These are phyloP conservation scores for Ectemnius continuus DNA, from an alignment of 2,888 invertebrate genomes.

Conservation along the genomic window DNA sequence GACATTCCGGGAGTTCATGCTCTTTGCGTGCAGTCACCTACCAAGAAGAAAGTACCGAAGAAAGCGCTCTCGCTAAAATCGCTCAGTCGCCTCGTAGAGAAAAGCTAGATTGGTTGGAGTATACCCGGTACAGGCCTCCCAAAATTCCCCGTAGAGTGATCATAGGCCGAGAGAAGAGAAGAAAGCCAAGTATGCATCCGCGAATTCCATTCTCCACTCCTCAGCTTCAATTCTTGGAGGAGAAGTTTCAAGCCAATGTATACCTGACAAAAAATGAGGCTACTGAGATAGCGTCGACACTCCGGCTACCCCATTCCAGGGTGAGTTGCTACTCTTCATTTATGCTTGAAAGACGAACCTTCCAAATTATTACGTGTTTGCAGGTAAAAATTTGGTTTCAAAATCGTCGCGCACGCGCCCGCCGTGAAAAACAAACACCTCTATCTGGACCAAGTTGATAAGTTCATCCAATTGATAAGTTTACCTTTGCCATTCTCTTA, in stretches of 20 bases:
- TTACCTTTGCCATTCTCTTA: too few species aligned
- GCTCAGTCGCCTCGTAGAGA: constrained; percentile 10
- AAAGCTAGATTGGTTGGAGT: constrained; percentile 82
- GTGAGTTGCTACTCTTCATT: too few species aligned
- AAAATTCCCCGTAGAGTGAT: constrained; percentile 82
- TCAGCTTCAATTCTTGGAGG: constrained; percentile 84
- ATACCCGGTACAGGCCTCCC: constrained; percentile 86
- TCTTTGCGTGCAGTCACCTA: too few species aligned
- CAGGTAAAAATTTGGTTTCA: constrained; percentile 87
- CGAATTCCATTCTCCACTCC: constrained; percentile 86
- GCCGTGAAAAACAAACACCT: constrained; percentile 80
- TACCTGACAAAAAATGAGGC: constrained; percentile 78
- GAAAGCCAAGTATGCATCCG: constrained; percentile 70
- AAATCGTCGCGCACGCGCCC: constrained; percentile 87
- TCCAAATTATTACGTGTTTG: constrained; percentile 81
- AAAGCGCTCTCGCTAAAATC: too few species aligned
- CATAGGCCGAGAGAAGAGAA: constrained; percentile 43
- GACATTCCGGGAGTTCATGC: too few species aligned
- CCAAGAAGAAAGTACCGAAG: too few species aligned
- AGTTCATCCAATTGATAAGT: too few species aligned
- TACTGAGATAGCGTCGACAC: too few species aligned
- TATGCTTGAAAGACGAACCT: constrained; percentile 57
- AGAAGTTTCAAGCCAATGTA: constrained; percentile 83
- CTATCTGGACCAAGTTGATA: too few species aligned
- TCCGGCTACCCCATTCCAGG: too few species aligned